Base-by-base conservation (phyloP, 2,797 vertebrate genomes). In the Echeneis naucrates region DNA sequence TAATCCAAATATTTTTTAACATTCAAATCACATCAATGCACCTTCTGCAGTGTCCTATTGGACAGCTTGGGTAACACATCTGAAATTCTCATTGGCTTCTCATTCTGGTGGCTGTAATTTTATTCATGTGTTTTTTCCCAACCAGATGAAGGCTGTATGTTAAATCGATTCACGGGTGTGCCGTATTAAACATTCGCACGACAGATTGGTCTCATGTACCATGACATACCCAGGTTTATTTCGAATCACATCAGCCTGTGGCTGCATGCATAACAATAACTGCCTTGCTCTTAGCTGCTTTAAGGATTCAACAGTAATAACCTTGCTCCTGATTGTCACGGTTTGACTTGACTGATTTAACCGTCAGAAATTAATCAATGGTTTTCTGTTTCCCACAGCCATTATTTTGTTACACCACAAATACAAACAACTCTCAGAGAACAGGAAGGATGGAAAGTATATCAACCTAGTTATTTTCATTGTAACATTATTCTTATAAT, bases 71-170 rank as follows among this genome's bases (percentile, higher is more conserved):
- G 27, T 37, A 56, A 24, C 13, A 14, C 45, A 45, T 6, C 57
- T 52, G 19, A 72, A 66, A 68, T 68, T 60, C 14, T 56, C 59
- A 57, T 76, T 35, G 7, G 23, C 32, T 30, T 23, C n/a, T n/a
- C n/a, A 47, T 61, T 76, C 59, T 27, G 23, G 60, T 58, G 62
- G 1, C 4, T 52, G 59, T 38, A 7, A 16, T 24, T n/a, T n/a
- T n/a, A n/a, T n/a, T n/a, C n/a, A n/a, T n/a, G n/a, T 68, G 56
- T 47, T 44, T n/a, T 60, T 48, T 2, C 13, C 19, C 8, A 14
- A 12, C 12, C 27, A 33, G 35, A 52, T 48, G 1, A 72, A 42
- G n/a, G 56, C 11, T 37, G 37, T 50, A 45, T 23, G 57, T 9
- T 12, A n/a, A 45, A 9, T 1, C 21, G 45, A 50, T 38, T 8